Conservation (phyloP, 35 echinoderm and acorn worm species). For the Lytechinus pictus region DNA sequence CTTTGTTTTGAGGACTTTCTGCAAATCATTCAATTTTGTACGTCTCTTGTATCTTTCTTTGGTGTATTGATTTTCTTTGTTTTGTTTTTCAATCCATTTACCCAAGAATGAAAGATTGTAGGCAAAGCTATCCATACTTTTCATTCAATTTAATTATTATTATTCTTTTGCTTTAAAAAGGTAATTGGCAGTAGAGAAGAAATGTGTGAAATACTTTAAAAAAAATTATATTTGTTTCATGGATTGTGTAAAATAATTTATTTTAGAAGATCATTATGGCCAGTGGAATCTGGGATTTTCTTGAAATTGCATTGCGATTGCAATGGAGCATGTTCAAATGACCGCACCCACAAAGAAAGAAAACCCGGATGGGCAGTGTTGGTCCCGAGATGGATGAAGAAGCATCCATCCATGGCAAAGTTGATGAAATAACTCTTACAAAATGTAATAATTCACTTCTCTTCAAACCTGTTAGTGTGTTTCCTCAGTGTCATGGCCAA, state of each 20-base stretch:
- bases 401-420: background rate
- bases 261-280: background rate
- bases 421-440: background rate
- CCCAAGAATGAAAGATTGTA: background rate
- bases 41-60: background rate
- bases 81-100: background rate
- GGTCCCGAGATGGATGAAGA: background rate
- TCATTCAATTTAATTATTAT: background rate
- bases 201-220: background rate
- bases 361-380: background rate
- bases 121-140: background rate
- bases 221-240: background rate
- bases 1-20: background rate
- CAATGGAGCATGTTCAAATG: background rate
- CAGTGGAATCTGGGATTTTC: background rate
- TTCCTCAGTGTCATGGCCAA: background rate
- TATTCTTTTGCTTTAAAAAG: background rate
- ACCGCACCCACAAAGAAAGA: background rate
- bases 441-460: background rate
- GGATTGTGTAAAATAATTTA: background rate
- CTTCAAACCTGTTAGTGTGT: conserved; percentile 7
- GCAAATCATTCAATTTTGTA: background rate
- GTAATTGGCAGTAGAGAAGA: background rate
- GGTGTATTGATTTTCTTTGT: background rate
- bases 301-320: too few relatives aligned